Evolutionary conservation across 2,888 invertebrate genomes (phyloP), one percentile per base, ranked within the genome.

Genomic region (Tholera decimalis): DNA sequence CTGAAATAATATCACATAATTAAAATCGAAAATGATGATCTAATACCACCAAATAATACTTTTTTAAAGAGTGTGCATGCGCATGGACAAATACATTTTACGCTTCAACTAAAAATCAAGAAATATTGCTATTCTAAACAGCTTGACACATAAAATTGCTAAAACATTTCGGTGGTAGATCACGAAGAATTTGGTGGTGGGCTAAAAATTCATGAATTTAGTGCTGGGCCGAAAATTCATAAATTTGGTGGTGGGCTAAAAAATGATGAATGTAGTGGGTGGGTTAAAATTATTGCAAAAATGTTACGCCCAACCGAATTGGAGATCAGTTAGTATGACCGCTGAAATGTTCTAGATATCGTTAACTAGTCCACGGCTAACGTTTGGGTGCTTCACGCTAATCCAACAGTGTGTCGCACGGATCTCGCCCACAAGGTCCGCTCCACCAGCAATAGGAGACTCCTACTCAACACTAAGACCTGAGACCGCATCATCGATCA

Each of bases 361-460:
- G 65, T 55, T 80, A 75, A 79, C 54, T 80, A 79, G 77, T 46
- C 81, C 73, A 33, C 71, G 81, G 74, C 74, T 82, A 80, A 78
- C 57, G 63, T 66, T 84, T 65, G 83, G 82, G 13, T 82, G 82
- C 82, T 82, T 82, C 83, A 77, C 83, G 79, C 74, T 81, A 78
- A 80, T 82, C 18, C 82, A 74, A 70, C 88, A 93, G 93, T 91
- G 87, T 74, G 82, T 85, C 43, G 79, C 83, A 39, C 86, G 87
- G n/a, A 91, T 83, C 37, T 82, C 84, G 0, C 84, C 84, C 0
- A 8, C 96, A 0, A 91, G 94, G 56, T 96, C 96, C 0, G 96
- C 96, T 4, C 96, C 96, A 2, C 87, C 92, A 3, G 73, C 80
- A 9, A 72, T 86, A 26, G 81, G 71, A 11, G 83, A 77, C 50